Evolutionary conservation across 2,888 invertebrate genomes (phyloP), one percentile per base, ranked within the genome.

Genomic region (Glomeris marginata): DNA sequence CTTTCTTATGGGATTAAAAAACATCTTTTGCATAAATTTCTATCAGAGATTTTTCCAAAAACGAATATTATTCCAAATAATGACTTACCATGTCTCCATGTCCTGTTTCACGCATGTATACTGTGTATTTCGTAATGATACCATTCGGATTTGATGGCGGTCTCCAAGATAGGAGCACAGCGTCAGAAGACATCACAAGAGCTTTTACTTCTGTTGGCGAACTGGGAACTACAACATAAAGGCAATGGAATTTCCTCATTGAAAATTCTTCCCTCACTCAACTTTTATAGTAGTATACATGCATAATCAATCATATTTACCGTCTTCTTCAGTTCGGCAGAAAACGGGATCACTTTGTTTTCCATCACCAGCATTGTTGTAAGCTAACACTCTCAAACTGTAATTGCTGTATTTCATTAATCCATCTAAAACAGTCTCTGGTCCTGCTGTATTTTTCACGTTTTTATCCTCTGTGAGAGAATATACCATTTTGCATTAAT

Each of bases 201-300:
- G 86, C 86, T 69, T 88, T 88, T 58, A 88, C 83, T 60, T 80
- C 80, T 52, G 81, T 80, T 3, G 88, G 88, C n/a, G 82, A 77
- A 52, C 84, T 85, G 18, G 90, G 88, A 52, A 85, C 88, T 84
- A 65, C 50, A 61, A 28, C 28, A 28, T 28, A 28, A 28, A 28
- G 28, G 28, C 28, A 28, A 28, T 28, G 28, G 28, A 28, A 28
- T 28, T 28, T 28, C 28, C 28, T 5, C 3, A 28, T 28, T 28
- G 28, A 8, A 28, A 28, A 3, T 28, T 28, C 8, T 28, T 28
- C 8, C 28, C 8, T 28, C 8, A 8, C 28, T 28, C 3, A 28
- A 28, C 8, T 28, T 28, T 28, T 28, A 28, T 28, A 28, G 3
- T 5, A 28, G 8, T 28, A 28, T 28, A 28, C 8, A 8, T 5